Base-by-base conservation (phyloP, 2,113 vertebrate genomes). In the Philantomba maxwellii region DNA sequence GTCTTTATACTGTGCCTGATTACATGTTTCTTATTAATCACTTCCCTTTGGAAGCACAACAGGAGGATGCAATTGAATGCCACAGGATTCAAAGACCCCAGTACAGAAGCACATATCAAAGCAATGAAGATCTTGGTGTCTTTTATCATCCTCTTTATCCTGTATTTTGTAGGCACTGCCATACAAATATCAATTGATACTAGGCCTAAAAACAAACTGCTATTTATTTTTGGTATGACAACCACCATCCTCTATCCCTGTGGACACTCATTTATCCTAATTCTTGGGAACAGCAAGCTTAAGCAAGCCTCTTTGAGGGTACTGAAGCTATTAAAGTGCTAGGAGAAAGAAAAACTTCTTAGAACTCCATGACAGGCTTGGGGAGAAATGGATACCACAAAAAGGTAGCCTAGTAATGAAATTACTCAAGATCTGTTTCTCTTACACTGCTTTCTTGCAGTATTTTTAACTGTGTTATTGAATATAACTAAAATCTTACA, bases 21-120 rank as follows among this genome's bases (percentile, higher is more conserved):
- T 47, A 66, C 91, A 3, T 88, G 91, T 23, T 53, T 88, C 30
- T 70, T 97, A 28, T n/a, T 97, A 28, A 78, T 97, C n/a, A 1
- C 87, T 60, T 97, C 96, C 13, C 95, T 97, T 39, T 97, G 97
- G 96, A 98, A 58, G 80, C 97, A 98, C 55, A 93, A 17, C 4
- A 93, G 39, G 28, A 60, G 21, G 15, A 97, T 97, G 89, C 87
- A n/a, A 16, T 2, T 19, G 6, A 77, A 9, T 39, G 5, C 7
- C 6, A 62, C 51, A 3, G 80, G 60, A 60, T 73, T 39, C 80
- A 82, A 45, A 87, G 78, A 96, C 9, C 5, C 25, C 30, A 96
- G 53, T 16, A 87, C 6, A 28, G 39, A 77, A 77, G 25, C 73
- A 77, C 73, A 77, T 28, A 26, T 77, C 39, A 77, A 45, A 77